Base-by-base conservation (phyloP, 1,140 invertebrate species). In the Ectropis grisescens region DNA sequence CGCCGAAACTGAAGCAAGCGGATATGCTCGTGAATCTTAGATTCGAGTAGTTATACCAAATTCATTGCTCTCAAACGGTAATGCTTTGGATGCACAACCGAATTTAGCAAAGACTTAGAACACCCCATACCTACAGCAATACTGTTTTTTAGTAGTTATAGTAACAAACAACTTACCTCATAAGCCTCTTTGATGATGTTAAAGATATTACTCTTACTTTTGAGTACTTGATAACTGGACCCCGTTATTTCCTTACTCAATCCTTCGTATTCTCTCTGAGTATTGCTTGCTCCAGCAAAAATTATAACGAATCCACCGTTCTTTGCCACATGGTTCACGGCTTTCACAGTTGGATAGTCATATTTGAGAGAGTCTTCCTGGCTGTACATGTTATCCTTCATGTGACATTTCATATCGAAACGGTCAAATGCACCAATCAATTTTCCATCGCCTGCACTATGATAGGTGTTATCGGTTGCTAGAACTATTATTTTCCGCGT, bases 401-500 rank as follows among this genome's bases (percentile, higher is more conserved):
- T 75, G 67, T 96, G 93, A 56, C 95, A 97, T 26, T 82, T 33
- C 37, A 92, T 92, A 70, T 96, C 93, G 61, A 96, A 93, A 0
- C 92, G 93, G 52, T 88, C 89, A 5, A 94, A 85, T 36, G 95
- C 92, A 2, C 93, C 94, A 19, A 91, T 92, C 33, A 94, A 82
- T 89, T 86, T 89, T 27, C 89, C 89, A 60, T 90, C 88, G 1
- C 89, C 89, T 1, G 89, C 89, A 36, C 87, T 83, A 49, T 91
- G 89, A 41, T 85, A 90, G 15, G 69, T 70, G 1, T 82, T 84
- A 52, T 91, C 89, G 1, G 88, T 89, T 11, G 84, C 86, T 27
- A 89, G 80, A 0, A 91, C 79, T 9, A 91, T 70, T 14, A 90
- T 72, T 30, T 83, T 80, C 39, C 87, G 78, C 16, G 16, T 4